Percentiles rank a stretch among this genome's conserved stretches.
Evolutionary conservation across 2,113 vertebrate genomes (phyloP).

Genomic region (Stigmatopora argus): DNA sequence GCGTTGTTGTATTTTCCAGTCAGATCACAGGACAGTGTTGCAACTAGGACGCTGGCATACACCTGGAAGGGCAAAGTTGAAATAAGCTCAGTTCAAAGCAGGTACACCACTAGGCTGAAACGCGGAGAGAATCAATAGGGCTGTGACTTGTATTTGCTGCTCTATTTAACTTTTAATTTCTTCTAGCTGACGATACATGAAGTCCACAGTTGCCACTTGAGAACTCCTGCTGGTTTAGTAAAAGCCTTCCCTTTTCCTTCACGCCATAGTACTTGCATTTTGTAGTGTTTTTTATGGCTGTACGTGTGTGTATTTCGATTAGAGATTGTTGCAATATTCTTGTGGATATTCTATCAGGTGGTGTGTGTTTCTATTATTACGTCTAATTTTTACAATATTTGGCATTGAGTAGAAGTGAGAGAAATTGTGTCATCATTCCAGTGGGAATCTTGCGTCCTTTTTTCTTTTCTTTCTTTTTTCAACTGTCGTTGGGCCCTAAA

Average conservation of each 20-base stretch:
- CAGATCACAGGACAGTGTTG: constrained; percentile 29
- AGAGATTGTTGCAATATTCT: constrained; percentile 74
- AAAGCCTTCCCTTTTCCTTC: constrained; percentile 43
- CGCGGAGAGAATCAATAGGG: constrained; percentile 54
- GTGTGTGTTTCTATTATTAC: constrained; percentile 46
- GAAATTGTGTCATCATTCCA: constrained; percentile 50
- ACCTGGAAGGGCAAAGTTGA: constrained; percentile 61
- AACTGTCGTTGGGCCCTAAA: neutral
- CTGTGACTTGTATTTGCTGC: constrained; percentile 59
- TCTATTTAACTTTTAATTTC: constrained; percentile 44
- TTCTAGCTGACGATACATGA: constrained; percentile 51
- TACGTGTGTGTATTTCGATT: constrained; percentile 61
- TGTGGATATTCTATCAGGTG: constrained; percentile 60
- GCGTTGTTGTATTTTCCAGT: constrained; percentile 21
- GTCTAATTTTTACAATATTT: constrained; percentile 56
- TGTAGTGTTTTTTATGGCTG: constrained; percentile 60
- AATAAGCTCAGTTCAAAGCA: constrained; percentile 39
- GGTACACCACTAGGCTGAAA: constrained; percentile 51
- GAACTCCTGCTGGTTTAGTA: constrained; percentile 52
- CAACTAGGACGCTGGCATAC: constrained; percentile 48
- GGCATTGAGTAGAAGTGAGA: constrained; percentile 48
- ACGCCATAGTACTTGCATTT: constrained; percentile 64
- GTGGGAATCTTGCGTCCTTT: constrained; percentile 9
- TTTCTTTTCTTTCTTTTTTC: constrained; percentile 1
- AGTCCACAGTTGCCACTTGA: constrained; percentile 38